A percentile compares a stretch with the other conserved stretches of the same genome.
Evolutionary conservation across 2,797 vertebrate genomes (phyloP).

Genomic region (Chaenodraco wilsoni): DNA sequence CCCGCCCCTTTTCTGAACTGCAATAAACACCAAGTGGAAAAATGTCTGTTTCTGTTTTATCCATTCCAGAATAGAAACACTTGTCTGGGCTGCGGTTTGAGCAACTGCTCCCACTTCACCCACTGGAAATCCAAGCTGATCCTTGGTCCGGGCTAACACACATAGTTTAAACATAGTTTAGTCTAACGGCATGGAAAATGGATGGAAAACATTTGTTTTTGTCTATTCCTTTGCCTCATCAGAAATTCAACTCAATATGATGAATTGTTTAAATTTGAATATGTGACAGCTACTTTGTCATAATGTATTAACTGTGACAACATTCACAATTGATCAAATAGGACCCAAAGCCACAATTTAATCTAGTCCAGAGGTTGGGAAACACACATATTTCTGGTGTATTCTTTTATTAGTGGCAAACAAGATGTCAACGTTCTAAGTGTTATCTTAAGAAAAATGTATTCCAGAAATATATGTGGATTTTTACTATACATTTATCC

Average conservation of each 20-base stretch:
- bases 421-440: slow-evolving; percentile 25
- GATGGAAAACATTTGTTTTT: slow-evolving; percentile 11
- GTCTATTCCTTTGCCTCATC: slow-evolving; percentile 10
- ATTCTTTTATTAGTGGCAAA: slow-evolving; percentile 41
- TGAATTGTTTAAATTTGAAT: slow-evolving; percentile 18
- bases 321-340: background rate
- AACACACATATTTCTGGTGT: background rate
- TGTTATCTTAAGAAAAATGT: slow-evolving; percentile 53
- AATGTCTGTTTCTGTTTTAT: slow-evolving; percentile 59
- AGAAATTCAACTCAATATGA: slow-evolving; percentile 17
- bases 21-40: slow-evolving; percentile 53
- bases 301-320: slow-evolving; percentile 9
- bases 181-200: slow-evolving; percentile 29
- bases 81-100: slow-evolving; percentile 66
- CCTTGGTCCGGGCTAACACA: slow-evolving; percentile 25
- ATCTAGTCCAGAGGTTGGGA: slow-evolving; percentile 30
- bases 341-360: slow-evolving; percentile 10
- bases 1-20: slow-evolving; percentile 47
- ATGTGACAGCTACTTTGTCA: slow-evolving; percentile 4
- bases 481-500: slow-evolving; percentile 48
- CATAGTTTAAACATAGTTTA: slow-evolving; percentile 13
- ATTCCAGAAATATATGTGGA: slow-evolving; percentile 31
- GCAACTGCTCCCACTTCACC: slow-evolving; percentile 64
- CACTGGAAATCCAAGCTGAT: slow-evolving; percentile 62
- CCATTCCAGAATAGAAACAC: slow-evolving; percentile 53